These are phyloP conservation scores for Porphyrio hochstetteri DNA, from an alignment of 2,113 vertebrate species.

Conservation along the genomic window DNA sequence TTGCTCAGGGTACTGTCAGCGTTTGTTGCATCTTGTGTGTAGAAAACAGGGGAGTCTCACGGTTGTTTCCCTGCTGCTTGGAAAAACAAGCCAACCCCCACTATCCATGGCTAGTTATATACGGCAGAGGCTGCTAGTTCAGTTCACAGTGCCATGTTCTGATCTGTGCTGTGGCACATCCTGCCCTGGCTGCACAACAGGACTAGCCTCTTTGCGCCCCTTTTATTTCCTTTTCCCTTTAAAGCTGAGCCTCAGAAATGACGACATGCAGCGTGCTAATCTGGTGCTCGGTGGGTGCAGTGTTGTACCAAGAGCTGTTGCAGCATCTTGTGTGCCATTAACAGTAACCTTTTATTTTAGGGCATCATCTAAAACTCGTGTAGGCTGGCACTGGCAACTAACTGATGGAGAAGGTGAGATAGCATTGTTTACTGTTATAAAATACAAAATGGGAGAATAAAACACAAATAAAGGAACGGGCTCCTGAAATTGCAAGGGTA, in stretches of 20 bases:
- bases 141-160: background rate
- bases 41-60: background rate
- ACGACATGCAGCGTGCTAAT: background rate
- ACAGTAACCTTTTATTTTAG: background rate
- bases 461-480: background rate
- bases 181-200: background rate
- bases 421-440: background rate
- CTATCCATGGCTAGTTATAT: background rate
- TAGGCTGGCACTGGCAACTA: background rate
- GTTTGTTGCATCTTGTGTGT: background rate
- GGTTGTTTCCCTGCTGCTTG: background rate
- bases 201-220: background rate
- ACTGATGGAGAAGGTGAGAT: background rate
- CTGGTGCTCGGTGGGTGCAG: fast-evolving
- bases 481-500: background rate
- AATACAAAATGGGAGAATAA: background rate
- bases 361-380: background rate
- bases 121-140: background rate
- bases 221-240: background rate
- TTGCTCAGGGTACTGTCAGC: background rate
- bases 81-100: background rate
- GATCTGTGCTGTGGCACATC: background rate
- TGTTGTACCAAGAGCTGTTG: background rate
- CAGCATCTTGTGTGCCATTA: background rate
- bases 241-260: background rate